Conservation (phyloP, 2,113 vertebrate genomes). For the Irena cyanogastra region DNA sequence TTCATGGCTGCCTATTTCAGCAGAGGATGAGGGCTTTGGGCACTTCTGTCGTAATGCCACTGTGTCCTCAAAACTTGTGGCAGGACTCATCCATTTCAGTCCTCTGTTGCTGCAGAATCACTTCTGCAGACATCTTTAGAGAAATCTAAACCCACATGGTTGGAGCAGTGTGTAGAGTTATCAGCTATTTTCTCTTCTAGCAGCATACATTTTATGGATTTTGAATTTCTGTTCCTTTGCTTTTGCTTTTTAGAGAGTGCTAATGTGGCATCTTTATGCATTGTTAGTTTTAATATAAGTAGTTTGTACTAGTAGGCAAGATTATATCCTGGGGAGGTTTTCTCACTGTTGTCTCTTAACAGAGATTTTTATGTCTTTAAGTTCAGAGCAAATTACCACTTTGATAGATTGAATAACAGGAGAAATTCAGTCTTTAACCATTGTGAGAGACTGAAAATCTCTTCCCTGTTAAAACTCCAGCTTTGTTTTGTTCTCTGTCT, state of each 20-base stretch:
- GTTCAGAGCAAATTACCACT: background rate
- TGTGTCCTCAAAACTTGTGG: background rate
- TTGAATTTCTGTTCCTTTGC: background rate
- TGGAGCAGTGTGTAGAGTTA: background rate
- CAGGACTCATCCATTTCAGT: rapidly evolving
- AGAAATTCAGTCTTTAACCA: background rate
- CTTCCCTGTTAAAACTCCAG: background rate
- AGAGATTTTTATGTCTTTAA: background rate
- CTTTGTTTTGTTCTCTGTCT: background rate
- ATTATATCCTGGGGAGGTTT: background rate
- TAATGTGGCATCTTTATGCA: background rate
- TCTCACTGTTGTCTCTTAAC: background rate
- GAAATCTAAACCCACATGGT: background rate
- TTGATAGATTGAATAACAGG: background rate
- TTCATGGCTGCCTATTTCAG: background rate
- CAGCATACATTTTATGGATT: rapidly evolving
- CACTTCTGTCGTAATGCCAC: background rate
- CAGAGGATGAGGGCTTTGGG: background rate
- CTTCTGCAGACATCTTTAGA: background rate
- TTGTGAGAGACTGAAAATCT: background rate
- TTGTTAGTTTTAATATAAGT: background rate
- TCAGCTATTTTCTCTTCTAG: background rate
- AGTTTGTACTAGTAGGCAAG: background rate
- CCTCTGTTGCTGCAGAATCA: background rate
- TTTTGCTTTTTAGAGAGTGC: background rate